These are phyloP conservation scores for Andrena hattorfiana DNA, from an alignment of 2,888 invertebrate genomes.

Conservation along the genomic window DNA sequence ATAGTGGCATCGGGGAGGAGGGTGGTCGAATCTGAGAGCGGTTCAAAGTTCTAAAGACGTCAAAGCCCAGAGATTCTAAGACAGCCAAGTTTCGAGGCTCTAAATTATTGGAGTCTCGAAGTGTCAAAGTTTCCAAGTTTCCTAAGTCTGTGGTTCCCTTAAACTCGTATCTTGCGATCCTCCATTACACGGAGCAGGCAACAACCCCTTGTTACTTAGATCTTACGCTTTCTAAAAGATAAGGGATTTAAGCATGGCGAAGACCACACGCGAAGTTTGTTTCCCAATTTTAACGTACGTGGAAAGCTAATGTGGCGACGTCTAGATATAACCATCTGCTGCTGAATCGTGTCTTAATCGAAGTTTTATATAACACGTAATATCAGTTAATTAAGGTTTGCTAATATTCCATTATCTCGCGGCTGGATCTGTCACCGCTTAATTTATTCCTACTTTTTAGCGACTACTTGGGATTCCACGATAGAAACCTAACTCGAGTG, in stretches of 20 bases:
- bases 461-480: not conserved
- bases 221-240: slow-evolving; percentile 7
- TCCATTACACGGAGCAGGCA: slow-evolving; percentile 16
- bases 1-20: slow-evolving; percentile 2
- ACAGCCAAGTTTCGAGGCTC: slow-evolving; percentile 33
- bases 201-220: not conserved
- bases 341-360: slow-evolving; percentile 2
- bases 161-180: slow-evolving; percentile 31
- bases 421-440: not conserved
- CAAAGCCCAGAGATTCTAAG: slow-evolving; percentile 29
- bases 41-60: slow-evolving; percentile 31
- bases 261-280: not conserved
- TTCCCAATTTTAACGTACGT: not conserved
- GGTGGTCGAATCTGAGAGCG: not conserved
- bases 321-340: not conserved
- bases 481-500: not conserved
- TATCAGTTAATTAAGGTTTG: not conserved
- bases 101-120: slow-evolving; percentile 42
- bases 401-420: not conserved
- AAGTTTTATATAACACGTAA: not conserved
- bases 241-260: not conserved
- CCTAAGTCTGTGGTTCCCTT: slow-evolving; percentile 30
- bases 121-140: slow-evolving; percentile 31
- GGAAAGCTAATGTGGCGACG: not conserved
- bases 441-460: slow-evolving; percentile 1